phyloP scores from a whole-genome alignment of 1,140 invertebrate genomes.

The Eriocheir sinensis region DNA sequence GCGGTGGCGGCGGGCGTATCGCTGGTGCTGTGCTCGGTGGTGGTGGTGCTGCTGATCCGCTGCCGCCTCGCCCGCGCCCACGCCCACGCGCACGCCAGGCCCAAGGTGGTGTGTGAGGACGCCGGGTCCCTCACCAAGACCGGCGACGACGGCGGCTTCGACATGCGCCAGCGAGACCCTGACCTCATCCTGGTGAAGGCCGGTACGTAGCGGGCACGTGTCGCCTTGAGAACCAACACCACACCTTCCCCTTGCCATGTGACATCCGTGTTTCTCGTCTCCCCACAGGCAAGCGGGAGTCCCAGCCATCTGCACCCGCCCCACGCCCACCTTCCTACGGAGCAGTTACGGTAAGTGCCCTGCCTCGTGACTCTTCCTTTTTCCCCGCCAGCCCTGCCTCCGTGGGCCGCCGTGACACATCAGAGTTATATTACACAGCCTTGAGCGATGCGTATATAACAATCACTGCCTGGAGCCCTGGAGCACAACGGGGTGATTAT shows the following conservation, averaged over 20 bases:
- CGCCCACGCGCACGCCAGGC: not conserved
- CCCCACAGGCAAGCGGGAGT: not conserved
- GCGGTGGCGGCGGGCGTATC: conserved; percentile 40
- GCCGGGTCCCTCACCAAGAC: conserved; percentile 34
- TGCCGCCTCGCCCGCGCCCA: not conserved
- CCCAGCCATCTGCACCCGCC: not conserved
- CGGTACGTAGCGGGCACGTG: conserved; percentile 37
- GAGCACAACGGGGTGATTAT: too few species aligned
- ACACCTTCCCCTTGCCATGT: not conserved
- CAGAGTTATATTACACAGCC: too few species aligned
- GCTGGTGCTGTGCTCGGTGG: conserved; percentile 56
- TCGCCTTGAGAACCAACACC: too few species aligned
- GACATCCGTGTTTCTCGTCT: not conserved
- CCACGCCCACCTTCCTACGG: not conserved
- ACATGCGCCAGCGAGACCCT: conserved; percentile 39
- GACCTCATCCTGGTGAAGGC: conserved; percentile 63
- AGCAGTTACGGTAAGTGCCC: not conserved
- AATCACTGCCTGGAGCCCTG: too few species aligned
- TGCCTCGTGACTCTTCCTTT: not conserved
- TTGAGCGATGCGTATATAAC: too few species aligned
- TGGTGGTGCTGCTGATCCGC: conserved; percentile 38
- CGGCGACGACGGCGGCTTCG: conserved; percentile 65
- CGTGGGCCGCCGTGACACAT: too few species aligned
- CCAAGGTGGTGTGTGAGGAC: conserved; percentile 55
- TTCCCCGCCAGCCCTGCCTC: not conserved